Conservation (phyloP, 2,113 vertebrate species). For the Cyprinodon brontotheroides region DNA sequence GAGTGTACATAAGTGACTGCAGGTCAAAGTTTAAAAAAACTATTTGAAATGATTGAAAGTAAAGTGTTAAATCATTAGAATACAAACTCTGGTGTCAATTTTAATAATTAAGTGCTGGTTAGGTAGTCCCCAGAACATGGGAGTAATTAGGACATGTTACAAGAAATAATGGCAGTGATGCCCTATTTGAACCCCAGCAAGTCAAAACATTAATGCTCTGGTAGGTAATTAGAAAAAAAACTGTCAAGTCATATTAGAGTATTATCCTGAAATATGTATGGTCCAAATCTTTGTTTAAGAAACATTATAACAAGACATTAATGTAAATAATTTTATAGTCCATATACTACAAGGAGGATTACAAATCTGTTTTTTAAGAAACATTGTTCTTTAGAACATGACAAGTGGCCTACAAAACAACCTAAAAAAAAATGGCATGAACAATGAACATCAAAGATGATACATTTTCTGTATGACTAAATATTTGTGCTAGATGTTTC, state of each 20-base stretch:
- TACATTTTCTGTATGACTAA: no score
- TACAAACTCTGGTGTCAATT: background rate
- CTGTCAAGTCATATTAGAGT: background rate
- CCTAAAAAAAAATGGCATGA: no score
- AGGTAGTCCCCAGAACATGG: background rate
- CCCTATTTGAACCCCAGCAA: background rate
- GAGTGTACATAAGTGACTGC: conserved; percentile 13
- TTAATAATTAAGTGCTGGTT: background rate
- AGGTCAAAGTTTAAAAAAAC: conserved; percentile 4
- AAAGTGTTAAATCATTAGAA: background rate
- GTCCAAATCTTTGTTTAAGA: no score
- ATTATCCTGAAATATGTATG: background rate
- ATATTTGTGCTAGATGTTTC: no score
- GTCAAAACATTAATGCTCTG: background rate
- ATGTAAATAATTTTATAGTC: no score
- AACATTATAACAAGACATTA: no score
- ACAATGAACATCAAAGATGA: no score
- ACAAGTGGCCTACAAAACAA: background rate
- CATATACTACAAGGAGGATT: no score
- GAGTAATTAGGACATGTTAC: no score
- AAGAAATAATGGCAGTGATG: background rate
- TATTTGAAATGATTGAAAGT: background rate
- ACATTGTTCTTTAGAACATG: background rate
- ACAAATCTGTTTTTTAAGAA: no score
- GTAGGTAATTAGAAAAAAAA: background rate